Evolutionary conservation across 1,140 invertebrate species (phyloP), one percentile per base, ranked within the genome.

Genomic region (Copidosoma floridanum): DNA sequence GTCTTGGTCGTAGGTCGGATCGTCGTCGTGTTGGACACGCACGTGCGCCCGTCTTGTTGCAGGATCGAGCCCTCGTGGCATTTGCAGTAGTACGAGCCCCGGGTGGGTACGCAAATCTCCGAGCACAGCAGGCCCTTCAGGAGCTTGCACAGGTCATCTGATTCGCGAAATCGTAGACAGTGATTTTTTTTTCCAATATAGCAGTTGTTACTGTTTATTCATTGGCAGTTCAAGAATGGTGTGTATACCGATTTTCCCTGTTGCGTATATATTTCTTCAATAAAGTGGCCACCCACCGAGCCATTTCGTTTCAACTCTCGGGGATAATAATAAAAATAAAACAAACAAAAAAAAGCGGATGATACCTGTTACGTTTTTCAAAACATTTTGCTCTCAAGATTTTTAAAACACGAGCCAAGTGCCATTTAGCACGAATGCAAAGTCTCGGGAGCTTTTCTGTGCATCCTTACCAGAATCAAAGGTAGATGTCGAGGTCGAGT

Each of bases 1-100:
- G 29, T 32, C 3, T 21, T 50, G 8, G 3, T 27, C 3, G 21
- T 4, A 11, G 44, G 7, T 11, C 8, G 8, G 18, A 3, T 53
- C 1, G 27, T 32, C 10, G 67, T 43, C n/a, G 21, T 29, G 62
- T 68, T 71, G 66, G 74, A 74, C 73, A 77, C 76, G 67, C 89
- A 91, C 4, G 87, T 85, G 68, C 84, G 86, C 43, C 83, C 84
- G 71, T 91, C 89, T 23, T 83, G 73, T 65, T 85, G 81, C 4
- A 91, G 76, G 55, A 84, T 82, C 68, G 86, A 92, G 5, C 91
- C 91, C 61, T 85, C 75, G 20, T 85, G 80, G 73, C 92, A 94
- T 32, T 84, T 81, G 72, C 92, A 94, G 54, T 78, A 82, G 72
- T 87, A 94, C 0, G 89, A 90, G 4, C 82, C 84, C 5, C 82